Evolutionary conservation across 2,888 invertebrate genomes (phyloP), one percentile per base, ranked within the genome.

Genomic region (Eupeodes latifasciatus): DNA sequence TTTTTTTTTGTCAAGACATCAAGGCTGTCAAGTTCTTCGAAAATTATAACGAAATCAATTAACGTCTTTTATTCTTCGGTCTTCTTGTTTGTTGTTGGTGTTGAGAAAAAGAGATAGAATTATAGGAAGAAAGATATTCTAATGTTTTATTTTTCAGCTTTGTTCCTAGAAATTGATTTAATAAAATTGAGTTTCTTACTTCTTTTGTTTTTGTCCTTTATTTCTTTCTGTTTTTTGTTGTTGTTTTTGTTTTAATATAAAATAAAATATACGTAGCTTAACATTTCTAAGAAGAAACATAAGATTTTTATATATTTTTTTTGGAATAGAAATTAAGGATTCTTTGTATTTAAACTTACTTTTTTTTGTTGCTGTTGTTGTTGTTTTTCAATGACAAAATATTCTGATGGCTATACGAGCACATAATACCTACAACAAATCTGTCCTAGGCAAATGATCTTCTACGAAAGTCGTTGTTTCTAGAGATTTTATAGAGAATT

Each of bases 41-140:
- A 66, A 66, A 69, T 69, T 69, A 53, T 53, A 4, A 16, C 69
- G 53, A 69, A 69, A 53, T 69, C 69, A 69, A 69, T 69, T 53
- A 67, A 49, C 34, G 7, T 47, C 36, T 49, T 47, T 66, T 47
- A 27, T 10, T 40, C 40, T 9, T 40, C 40, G 0, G 4, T 57
- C 12, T 57, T 57, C 11, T 47, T 4, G 5, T 40, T 14, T 47
- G 34, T 9, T 51, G 11, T 16, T 5, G 11, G 16, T 51, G 10
- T 51, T 0, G 0, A 14, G 12, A 9, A 27, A 14, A 1, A n/a
- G 36, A 12, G 0, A 36, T 9, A 47, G 7, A 7, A 27, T 27
- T 27, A 27, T 27, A 27, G 49, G 11, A 7, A 14, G 11, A 44
- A 9, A 16, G 40, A 19, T 11, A 61, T 62, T 16, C 36, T 36